phyloP scores from a whole-genome alignment of 2,113 vertebrate species.

The Bettongia penicillata region DNA sequence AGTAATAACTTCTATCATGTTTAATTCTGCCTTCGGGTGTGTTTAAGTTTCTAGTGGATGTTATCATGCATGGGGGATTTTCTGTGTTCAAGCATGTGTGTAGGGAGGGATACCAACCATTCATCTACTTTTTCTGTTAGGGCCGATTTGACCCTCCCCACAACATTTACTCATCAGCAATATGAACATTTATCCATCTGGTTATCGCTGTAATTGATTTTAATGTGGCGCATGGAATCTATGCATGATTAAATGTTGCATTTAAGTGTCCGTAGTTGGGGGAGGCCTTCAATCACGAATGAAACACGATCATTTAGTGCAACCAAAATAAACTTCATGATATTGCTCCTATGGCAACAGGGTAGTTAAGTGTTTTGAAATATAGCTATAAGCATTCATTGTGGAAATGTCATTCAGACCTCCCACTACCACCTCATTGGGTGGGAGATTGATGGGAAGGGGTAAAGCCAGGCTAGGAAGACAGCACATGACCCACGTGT shows the following conservation, averaged over 20 bases:
- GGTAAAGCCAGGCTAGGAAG: constrained; percentile 44
- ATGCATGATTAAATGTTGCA: constrained; percentile 8
- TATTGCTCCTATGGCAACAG: constrained; percentile 75
- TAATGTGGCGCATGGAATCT: constrained; percentile 13
- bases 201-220: constrained; percentile 32
- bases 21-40: constrained; percentile 22
- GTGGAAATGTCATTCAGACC: constrained; percentile 75
- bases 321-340: constrained; percentile 56
- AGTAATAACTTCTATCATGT: background rate
- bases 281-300: constrained; percentile 37
- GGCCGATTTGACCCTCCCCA: constrained; percentile 7
- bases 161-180: constrained; percentile 22
- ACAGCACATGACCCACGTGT: constrained; percentile 7
- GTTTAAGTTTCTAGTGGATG: constrained; percentile 24
- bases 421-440: constrained; percentile 68
- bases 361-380: constrained; percentile 65
- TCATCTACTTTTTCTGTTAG: background rate
- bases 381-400: constrained; percentile 65
- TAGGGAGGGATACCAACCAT: background rate
- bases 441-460: constrained; percentile 62
- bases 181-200: constrained; percentile 32
- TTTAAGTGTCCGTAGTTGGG: constrained; percentile 2
- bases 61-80: background rate
- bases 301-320: constrained; percentile 62
- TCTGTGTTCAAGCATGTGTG: constrained; percentile 15